These are phyloP conservation scores for Dimorphilus gyrociliatus DNA, from an alignment of 2,888 invertebrate species.

Conservation along the genomic window DNA sequence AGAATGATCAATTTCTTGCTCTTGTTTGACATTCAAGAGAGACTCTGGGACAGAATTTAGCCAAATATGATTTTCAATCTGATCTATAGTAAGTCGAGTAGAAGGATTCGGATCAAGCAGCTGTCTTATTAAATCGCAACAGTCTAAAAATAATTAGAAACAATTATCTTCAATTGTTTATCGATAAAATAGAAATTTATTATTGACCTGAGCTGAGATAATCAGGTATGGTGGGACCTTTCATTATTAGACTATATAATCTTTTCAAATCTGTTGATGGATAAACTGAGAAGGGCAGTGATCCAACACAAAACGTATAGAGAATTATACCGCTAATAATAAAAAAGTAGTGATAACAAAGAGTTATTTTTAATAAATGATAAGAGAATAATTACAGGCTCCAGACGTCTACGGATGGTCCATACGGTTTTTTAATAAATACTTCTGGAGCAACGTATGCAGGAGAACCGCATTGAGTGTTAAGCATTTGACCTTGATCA, in stretches of 20 bases:
- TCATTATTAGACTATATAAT: slow-evolving; percentile 20
- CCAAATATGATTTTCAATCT: no score
- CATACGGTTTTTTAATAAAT: slow-evolving; percentile 23
- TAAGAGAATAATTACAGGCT: slow-evolving; percentile 18
- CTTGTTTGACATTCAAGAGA: no score
- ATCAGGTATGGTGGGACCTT: slow-evolving; percentile 19
- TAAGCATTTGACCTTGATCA: slow-evolving; percentile 18
- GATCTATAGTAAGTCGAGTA: no score
- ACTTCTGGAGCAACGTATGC: slow-evolving; percentile 30
- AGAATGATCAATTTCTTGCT: no score
- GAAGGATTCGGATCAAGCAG: no score
- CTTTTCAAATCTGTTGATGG: slow-evolving; percentile 17
- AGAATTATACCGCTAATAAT: slow-evolving; percentile 22
- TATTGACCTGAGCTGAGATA: slow-evolving; percentile 16
- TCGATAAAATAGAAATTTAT: not conserved
- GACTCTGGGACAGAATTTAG: no score
- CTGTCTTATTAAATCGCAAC: no score
- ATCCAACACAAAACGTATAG: slow-evolving; percentile 24
- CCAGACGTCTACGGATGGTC: slow-evolving; percentile 27
- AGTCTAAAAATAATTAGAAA: no score
- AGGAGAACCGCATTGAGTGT: slow-evolving; percentile 27
- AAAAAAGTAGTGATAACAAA: not conserved
- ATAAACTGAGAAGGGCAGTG: slow-evolving; percentile 22
- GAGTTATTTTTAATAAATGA: not conserved
- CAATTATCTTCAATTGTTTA: no score